phyloP scores from a whole-genome alignment of 1,140 invertebrate species.

The Caenorhabditis remanei region DNA sequence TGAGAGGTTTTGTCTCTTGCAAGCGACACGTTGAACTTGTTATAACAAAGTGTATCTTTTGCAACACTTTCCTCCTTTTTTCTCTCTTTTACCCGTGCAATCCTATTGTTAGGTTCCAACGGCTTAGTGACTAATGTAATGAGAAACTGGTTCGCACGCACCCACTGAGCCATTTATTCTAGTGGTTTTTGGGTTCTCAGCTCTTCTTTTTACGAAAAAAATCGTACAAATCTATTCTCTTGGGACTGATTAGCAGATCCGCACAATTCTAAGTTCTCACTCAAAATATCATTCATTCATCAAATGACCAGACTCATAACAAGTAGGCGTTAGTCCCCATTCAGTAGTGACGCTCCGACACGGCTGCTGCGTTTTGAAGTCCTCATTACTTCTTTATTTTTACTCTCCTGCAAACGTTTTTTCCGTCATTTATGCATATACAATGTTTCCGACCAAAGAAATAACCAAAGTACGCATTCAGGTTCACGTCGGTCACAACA shows the following conservation, averaged over 20 bases:
- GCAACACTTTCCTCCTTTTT: background rate
- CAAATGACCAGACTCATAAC: background rate
- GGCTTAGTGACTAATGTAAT: constrained; percentile 2
- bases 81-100: background rate
- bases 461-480: background rate
- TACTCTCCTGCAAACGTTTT: background rate
- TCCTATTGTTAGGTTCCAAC: constrained; percentile 14
- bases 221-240: too few species aligned
- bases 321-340: constrained; percentile 22
- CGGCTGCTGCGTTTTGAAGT: background rate
- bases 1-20: background rate
- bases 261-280: background rate
- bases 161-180: background rate
- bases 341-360: background rate
- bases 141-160: background rate
- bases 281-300: background rate
- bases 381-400: background rate
- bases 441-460: background rate
- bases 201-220: too few species aligned
- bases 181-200: too few species aligned
- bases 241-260: too few species aligned
- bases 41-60: background rate
- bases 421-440: background rate
- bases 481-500: background rate
- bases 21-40: constrained; percentile 16